phyloP scores from a whole-genome alignment of 2,888 invertebrate species.

The Eristalinus sepulchralis region DNA sequence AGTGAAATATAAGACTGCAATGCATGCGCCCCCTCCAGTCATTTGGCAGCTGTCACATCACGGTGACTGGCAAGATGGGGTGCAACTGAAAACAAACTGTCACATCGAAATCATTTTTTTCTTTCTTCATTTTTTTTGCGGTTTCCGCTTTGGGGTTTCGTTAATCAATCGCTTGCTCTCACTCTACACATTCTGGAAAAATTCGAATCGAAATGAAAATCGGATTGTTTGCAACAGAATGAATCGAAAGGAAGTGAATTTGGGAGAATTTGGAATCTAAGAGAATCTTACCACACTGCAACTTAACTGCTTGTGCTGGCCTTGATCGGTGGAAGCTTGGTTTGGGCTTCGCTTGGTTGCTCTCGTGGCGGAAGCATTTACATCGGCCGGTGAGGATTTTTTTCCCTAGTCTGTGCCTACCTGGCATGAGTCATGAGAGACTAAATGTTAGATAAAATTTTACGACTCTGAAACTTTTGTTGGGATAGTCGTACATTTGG shows the following conservation, averaged over 20 bases:
- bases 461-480: neutral
- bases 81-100: neutral
- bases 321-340: neutral
- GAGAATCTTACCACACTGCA: neutral
- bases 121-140: neutral
- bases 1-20: neutral
- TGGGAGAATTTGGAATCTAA: neutral
- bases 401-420: neutral
- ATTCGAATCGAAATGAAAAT: neutral
- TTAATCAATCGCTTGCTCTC: neutral
- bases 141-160: neutral
- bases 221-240: neutral
- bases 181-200: neutral
- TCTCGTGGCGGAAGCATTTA: neutral
- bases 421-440: neutral
- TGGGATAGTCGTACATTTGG: neutral
- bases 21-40: slow-evolving; percentile 5
- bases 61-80: neutral
- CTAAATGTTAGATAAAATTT: neutral
- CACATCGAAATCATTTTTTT: neutral
- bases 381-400: neutral
- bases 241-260: neutral
- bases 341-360: neutral
- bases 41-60: neutral
- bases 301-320: neutral